Conservation (phyloP, 2,888 invertebrate species). For the Aricia artaxerxes region DNA sequence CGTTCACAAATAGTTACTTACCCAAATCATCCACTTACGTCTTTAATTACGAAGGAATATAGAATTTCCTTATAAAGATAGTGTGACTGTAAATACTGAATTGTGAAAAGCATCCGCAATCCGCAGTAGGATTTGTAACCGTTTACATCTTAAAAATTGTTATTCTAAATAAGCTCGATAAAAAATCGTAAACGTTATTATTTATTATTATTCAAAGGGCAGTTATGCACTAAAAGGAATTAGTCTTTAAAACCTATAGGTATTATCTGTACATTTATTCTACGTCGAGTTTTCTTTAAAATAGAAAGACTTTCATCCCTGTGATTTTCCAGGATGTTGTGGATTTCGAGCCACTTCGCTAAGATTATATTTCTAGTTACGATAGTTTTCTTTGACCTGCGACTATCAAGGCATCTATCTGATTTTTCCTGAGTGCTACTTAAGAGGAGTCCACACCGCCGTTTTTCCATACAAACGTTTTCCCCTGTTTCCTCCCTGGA, state of each 20-base stretch:
- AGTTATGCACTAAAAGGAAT: background rate
- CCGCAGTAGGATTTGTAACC: no score
- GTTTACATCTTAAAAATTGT: no score
- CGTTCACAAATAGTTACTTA: no score
- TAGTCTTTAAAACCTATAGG: background rate
- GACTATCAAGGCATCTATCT: background rate
- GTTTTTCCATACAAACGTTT: no score
- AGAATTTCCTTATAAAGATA: no score
- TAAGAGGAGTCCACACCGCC: no score
- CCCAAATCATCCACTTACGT: no score
- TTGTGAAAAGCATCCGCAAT: no score
- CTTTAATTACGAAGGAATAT: no score
- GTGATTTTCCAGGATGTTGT: background rate
- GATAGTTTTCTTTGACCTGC: background rate
- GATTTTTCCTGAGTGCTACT: background rate
- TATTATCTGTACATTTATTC: background rate
- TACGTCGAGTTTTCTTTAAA: background rate
- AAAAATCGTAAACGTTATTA: background rate
- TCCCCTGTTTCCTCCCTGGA: no score
- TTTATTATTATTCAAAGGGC: background rate
- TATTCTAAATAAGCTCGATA: no score
- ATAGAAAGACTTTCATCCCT: background rate
- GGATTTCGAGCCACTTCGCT: background rate
- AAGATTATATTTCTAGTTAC: slow-evolving; percentile 1
- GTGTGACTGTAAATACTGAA: no score